Evolutionary conservation across 1,140 invertebrate genomes (phyloP).

Genomic region (Trachelipus rathkii): DNA sequence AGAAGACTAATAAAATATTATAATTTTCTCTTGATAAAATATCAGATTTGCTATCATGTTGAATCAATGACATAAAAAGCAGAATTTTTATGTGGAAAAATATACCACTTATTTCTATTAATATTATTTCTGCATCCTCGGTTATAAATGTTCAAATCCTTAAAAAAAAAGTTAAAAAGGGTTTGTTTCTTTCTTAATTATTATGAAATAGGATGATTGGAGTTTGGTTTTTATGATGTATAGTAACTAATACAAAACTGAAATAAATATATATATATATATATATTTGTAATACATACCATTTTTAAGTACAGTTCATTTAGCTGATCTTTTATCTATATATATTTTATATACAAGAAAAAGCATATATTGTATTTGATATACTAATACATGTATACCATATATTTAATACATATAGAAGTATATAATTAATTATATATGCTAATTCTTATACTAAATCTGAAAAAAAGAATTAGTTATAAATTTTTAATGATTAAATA

Average conservation of each 20-base stretch:
- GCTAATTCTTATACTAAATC: constrained; percentile 3
- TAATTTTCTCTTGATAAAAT: too few species aligned
- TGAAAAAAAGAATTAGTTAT: constrained; percentile 8
- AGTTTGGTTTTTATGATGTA: not conserved
- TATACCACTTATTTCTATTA: too few species aligned
- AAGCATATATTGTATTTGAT: not conserved
- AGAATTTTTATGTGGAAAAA: too few species aligned
- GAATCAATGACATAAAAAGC: too few species aligned
- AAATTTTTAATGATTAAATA: not conserved
- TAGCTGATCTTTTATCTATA: not conserved
- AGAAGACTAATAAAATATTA: too few species aligned
- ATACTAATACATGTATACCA: not conserved
- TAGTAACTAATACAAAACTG: not conserved
- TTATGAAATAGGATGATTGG: not conserved
- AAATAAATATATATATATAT: not conserved
- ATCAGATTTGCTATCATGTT: too few species aligned
- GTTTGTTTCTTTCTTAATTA: too few species aligned
- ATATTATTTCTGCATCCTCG: too few species aligned
- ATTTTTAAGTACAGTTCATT: constrained; percentile 9
- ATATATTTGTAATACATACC: not conserved
- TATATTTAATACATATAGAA: constrained; percentile 1
- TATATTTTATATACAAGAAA: not conserved
- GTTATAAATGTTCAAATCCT: too few species aligned
- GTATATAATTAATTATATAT: not conserved
- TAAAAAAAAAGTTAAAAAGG: too few species aligned